Conservation (phyloP, 1,140 invertebrate genomes). For the Cyclargus thomasi region DNA sequence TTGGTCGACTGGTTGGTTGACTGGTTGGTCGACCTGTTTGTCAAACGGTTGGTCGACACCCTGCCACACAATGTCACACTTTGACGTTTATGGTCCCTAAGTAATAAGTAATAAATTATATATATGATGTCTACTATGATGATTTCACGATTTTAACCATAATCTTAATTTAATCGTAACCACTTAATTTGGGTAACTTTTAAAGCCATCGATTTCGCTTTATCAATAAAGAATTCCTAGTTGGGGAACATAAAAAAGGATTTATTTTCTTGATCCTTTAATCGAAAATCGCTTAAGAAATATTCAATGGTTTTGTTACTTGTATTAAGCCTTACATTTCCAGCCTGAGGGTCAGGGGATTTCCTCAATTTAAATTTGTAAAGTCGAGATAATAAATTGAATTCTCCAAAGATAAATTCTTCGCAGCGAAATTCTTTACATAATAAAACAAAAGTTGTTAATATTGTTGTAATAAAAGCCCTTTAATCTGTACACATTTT, state of each 20-base stretch:
- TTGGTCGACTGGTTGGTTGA: no score
- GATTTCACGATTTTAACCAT: background rate
- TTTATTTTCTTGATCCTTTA: background rate
- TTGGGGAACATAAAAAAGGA: constrained; percentile 1
- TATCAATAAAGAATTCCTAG: background rate
- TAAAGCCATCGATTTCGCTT: background rate
- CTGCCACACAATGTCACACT: no score
- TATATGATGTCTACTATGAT: no score
- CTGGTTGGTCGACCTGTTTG: no score
- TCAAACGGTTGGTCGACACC: no score
- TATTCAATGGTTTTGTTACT: background rate
- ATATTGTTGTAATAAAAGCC: background rate
- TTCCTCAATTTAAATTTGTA: background rate
- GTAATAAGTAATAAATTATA: no score
- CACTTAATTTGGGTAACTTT: background rate
- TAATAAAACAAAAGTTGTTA: constrained; percentile 6
- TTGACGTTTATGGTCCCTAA: no score
- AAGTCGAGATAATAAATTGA: background rate
- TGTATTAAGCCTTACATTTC: background rate
- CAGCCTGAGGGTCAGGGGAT: background rate
- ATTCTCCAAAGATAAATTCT: background rate
- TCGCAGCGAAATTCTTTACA: constrained; percentile 4
- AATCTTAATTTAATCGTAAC: background rate
- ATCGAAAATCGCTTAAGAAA: constrained; percentile 11
- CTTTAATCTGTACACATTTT: background rate